phyloP scores from a whole-genome alignment of 1,140 invertebrate species.

The Tetramorium parvispinum region DNA sequence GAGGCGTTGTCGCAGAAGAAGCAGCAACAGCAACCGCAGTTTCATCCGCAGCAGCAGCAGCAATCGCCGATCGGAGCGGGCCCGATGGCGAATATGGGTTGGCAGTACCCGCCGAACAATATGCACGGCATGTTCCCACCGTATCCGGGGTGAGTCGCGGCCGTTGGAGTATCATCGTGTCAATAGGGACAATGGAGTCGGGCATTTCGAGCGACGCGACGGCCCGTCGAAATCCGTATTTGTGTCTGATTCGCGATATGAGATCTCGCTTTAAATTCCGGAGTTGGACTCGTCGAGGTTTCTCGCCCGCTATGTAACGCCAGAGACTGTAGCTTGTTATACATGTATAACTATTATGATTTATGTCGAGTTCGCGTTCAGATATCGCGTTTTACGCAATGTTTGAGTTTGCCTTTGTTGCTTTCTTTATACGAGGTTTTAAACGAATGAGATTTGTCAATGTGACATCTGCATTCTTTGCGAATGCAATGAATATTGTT shows the following conservation, averaged over 20 bases:
- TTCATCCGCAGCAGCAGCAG: conserved; percentile 74
- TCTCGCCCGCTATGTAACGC: background rate
- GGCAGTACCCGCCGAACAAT: conserved; percentile 83
- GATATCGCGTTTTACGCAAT: background rate
- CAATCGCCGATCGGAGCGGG: conserved; percentile 72
- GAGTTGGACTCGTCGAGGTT: background rate
- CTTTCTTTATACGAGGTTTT: background rate
- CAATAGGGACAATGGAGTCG: background rate
- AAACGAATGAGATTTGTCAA: background rate
- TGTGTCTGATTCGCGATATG: background rate
- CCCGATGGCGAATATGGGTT: conserved; percentile 84
- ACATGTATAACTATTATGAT: background rate
- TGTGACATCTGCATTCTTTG: background rate
- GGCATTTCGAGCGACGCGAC: background rate
- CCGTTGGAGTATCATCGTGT: background rate
- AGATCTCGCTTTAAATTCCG: background rate
- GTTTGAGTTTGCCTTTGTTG: background rate
- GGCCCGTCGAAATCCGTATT: background rate
- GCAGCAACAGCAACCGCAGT: conserved; percentile 80
- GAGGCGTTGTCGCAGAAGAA: conserved; percentile 84
- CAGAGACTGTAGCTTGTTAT: too few relatives aligned
- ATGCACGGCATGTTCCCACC: conserved; percentile 81
- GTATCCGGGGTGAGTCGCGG: conserved; percentile 79
- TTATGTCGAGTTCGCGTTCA: background rate
- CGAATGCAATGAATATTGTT: background rate